These are phyloP conservation scores for Podarcis lilfordi DNA, from an alignment of 2,797 vertebrate species.

Conservation along the genomic window DNA sequence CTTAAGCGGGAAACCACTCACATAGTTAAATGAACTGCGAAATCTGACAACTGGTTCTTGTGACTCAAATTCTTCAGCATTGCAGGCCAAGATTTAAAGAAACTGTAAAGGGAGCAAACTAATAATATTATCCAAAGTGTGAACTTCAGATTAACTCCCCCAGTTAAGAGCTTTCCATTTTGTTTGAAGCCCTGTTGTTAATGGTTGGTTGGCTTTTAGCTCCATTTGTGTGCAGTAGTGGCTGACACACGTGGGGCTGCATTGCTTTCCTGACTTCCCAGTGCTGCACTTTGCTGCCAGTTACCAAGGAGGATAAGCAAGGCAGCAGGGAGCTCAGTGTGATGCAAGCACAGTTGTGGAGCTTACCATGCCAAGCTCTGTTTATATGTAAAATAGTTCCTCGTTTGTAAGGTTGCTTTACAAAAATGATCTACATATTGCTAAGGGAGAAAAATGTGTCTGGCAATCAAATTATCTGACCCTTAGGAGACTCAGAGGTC, in stretches of 20 bases:
- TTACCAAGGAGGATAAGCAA: no score
- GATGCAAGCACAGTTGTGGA: no score
- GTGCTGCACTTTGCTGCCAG: no score
- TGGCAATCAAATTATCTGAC: neutral
- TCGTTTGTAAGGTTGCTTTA: neutral
- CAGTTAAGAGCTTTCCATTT: neutral
- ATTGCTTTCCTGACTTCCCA: no score
- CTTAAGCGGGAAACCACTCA: neutral
- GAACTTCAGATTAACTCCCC: neutral
- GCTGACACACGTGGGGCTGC: no score
- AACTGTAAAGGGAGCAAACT: neutral
- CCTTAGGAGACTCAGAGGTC: neutral
- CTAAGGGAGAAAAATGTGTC: neutral
- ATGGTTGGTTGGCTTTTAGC: accelerated
- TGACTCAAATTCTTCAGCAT: neutral
- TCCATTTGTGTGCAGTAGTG: neutral
- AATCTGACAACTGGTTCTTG: neutral
- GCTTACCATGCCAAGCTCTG: neutral
- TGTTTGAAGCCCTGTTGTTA: neutral
- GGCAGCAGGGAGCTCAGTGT: no score
- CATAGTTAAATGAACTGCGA: neutral
- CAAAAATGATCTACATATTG: neutral
- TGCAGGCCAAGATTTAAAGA: neutral
- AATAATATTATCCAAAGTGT: neutral
- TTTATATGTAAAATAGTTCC: neutral